phyloP scores from a whole-genome alignment of 2,888 invertebrate species.

The Chrysodeixis includens region DNA sequence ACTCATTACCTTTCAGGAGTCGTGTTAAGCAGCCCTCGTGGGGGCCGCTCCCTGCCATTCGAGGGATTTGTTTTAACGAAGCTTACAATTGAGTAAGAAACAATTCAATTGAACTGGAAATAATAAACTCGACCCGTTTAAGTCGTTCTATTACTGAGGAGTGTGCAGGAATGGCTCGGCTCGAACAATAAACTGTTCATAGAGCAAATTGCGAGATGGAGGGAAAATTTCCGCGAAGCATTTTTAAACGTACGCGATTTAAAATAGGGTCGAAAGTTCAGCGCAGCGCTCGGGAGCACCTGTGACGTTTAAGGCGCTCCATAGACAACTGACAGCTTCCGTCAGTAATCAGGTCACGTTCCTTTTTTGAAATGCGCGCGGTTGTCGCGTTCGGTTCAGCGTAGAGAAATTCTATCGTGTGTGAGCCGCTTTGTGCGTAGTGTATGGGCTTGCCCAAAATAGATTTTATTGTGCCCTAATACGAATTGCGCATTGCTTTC shows the following conservation, averaged over 20 bases:
- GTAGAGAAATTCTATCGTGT: conserved; percentile 64
- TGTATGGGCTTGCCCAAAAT: conserved; percentile 62
- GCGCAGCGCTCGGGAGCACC: conserved; percentile 56
- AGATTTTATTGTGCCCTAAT: conserved; percentile 66
- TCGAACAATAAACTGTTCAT: conserved; percentile 78
- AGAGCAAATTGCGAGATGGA: conserved; percentile 64
- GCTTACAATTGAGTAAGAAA: conserved; percentile 64
- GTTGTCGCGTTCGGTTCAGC: conserved; percentile 68
- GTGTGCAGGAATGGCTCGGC: conserved; percentile 72
- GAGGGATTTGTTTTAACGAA: conserved; percentile 64
- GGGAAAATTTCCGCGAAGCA: conserved; percentile 55
- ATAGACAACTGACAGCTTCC: conserved; percentile 83
- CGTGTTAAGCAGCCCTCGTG: conserved; percentile 32
- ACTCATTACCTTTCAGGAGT: conserved; percentile 45
- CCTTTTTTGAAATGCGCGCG: conserved; percentile 84
- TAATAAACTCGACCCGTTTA: conserved; percentile 70
- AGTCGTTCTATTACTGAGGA: conserved; percentile 71
- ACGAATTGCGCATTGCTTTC: conserved; percentile 44
- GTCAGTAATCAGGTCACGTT: conserved; percentile 88
- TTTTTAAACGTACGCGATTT: conserved; percentile 59
- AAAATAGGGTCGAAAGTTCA: conserved; percentile 66
- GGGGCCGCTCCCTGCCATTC: conserved; percentile 37
- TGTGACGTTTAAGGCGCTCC: conserved; percentile 73
- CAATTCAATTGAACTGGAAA: conserved; percentile 73
- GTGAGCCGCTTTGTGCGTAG: conserved; percentile 53